phyloP scores from a whole-genome alignment of 2,113 vertebrate species.

The Taxidea taxus region DNA sequence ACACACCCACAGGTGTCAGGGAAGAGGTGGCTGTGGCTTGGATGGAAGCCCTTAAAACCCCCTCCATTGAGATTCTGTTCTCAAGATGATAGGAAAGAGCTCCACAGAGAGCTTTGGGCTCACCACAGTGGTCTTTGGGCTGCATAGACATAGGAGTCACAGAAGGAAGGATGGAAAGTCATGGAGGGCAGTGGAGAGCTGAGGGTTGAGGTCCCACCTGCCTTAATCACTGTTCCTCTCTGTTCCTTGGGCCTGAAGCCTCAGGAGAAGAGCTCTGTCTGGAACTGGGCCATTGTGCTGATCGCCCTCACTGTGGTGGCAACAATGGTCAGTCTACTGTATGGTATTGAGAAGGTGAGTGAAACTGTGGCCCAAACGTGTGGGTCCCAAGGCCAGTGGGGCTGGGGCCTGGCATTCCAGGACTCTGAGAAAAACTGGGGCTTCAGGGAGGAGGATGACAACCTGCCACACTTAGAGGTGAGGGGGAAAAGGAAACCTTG shows the following conservation, averaged over 20 bases:
- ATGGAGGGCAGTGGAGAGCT: not conserved
- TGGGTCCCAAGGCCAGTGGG: not conserved
- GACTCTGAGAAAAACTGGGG: not conserved
- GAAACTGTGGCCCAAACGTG: not conserved
- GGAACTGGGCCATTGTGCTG: constrained; percentile 29
- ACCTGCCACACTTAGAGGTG: not conserved
- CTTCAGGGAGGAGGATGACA: not conserved
- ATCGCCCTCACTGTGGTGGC: not conserved
- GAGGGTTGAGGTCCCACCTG: not conserved
- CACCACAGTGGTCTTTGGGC: not conserved
- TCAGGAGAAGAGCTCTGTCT: not conserved
- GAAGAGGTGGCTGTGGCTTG: not conserved
- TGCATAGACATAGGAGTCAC: not conserved
- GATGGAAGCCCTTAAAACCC: not conserved
- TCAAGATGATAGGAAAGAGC: not conserved
- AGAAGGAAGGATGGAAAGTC: not conserved
- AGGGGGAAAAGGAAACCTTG: not conserved
- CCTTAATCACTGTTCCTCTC: not conserved
- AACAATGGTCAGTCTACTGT: not conserved
- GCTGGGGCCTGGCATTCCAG: not conserved
- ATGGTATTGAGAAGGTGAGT: not conserved
- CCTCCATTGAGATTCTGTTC: not conserved
- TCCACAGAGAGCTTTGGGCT: not conserved
- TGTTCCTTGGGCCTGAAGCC: not conserved
- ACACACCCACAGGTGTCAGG: fast-evolving